These are phyloP conservation scores for Epizoanthus fatuus DNA, from an alignment of 92 coral and sea anemone genomes.

Conservation along the genomic window DNA sequence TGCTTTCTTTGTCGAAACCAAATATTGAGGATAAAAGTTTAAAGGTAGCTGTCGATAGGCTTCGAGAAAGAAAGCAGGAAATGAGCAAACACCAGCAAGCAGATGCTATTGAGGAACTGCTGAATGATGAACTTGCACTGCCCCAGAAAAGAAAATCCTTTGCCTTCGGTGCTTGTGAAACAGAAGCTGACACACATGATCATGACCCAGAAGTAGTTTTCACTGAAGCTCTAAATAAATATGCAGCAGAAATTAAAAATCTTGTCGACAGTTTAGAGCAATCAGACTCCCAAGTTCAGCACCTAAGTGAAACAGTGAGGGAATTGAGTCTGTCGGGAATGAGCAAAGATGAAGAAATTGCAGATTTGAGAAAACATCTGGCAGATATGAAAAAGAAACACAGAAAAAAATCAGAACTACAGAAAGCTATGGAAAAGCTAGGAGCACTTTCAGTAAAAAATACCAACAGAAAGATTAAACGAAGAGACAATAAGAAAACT, in stretches of 20 bases:
- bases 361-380: slow-evolving; percentile 19
- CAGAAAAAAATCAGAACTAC: not conserved
- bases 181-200: slow-evolving; percentile 3
- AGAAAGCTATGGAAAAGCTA: slow-evolving; percentile 10
- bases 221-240: slow-evolving; percentile 17
- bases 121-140: not conserved
- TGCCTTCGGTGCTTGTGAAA: not conserved
- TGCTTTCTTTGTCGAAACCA: slow-evolving; percentile 18
- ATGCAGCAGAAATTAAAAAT: slow-evolving; percentile 23
- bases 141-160: slow-evolving; percentile 23
- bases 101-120: not conserved
- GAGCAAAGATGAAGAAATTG: slow-evolving; percentile 13
- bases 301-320: slow-evolving; percentile 19
- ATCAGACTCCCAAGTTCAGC: slow-evolving; percentile 25
- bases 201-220: not conserved
- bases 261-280: slow-evolving; percentile 18
- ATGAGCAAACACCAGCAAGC: not conserved
- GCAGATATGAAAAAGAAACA: slow-evolving; percentile 3
- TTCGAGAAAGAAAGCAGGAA: slow-evolving; percentile 12
- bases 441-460: slow-evolving; percentile 2
- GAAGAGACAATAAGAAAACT: not conserved
- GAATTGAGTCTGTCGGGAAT: not conserved
- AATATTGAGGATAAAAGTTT: slow-evolving; percentile 18
- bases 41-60: slow-evolving; percentile 24
- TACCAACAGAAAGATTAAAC: slow-evolving; percentile 1